Conservation (phyloP, 2,797 vertebrate species). For the Cirrhinus molitorella region DNA sequence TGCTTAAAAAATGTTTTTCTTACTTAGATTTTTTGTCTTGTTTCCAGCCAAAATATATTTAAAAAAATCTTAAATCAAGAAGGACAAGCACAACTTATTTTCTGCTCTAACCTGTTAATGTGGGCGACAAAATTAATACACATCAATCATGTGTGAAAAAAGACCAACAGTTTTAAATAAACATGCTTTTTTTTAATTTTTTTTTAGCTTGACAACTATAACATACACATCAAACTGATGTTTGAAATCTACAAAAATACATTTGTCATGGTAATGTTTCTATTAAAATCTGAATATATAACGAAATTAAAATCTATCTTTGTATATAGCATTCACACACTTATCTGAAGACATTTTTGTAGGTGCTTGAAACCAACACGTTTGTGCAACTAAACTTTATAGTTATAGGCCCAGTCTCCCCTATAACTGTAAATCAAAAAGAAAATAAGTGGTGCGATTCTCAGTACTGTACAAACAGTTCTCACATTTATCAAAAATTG, state of each 20-base stretch:
- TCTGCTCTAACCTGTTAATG: background rate
- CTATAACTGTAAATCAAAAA: background rate
- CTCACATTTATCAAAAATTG: background rate
- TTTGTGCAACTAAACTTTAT: background rate
- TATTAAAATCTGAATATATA: too few species aligned
- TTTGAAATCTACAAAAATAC: too few species aligned
- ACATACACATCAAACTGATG: background rate
- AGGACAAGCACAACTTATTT: too few species aligned
- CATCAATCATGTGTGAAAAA: background rate
- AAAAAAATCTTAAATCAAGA: too few species aligned
- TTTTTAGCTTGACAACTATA: background rate
- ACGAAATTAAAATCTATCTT: background rate
- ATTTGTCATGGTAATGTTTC: too few species aligned
- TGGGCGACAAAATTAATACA: background rate
- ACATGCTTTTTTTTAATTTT: background rate
- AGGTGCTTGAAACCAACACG: background rate
- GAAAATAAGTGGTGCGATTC: background rate
- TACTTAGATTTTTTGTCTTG: too few species aligned
- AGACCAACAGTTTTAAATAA: background rate
- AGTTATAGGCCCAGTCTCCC: background rate
- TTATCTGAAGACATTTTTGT: background rate
- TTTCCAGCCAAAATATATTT: too few species aligned
- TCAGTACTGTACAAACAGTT: background rate
- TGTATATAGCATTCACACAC: background rate
- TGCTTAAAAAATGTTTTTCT: slow-evolving; percentile 8